A percentile compares a stretch with the other conserved stretches of the same genome.
phyloP scores from a whole-genome alignment of 2,888 invertebrate genomes.

The Lycophotia porphyrea region DNA sequence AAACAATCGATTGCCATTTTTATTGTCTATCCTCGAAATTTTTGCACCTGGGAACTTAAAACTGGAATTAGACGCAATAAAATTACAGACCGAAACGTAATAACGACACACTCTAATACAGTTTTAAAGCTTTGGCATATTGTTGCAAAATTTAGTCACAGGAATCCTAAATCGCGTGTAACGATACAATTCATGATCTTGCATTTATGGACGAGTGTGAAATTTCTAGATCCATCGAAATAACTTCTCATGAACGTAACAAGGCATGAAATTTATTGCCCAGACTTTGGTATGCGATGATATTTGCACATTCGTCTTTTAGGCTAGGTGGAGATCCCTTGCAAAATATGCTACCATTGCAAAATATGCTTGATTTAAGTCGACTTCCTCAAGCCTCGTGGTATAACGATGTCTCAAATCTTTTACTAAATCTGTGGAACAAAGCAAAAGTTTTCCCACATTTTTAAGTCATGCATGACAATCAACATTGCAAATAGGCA shows the following conservation, averaged over 20 bases:
- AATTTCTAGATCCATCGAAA: constrained; percentile 50
- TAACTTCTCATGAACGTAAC: constrained; percentile 44
- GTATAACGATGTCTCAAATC: neutral
- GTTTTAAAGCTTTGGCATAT: constrained; percentile 47
- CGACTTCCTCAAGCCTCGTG: neutral
- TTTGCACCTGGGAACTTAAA: constrained; percentile 64
- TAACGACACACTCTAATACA: constrained; percentile 68
- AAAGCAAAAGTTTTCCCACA: constrained; percentile 30
- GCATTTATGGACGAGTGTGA: constrained; percentile 56
- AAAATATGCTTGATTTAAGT: too few relatives aligned
- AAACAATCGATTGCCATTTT: constrained; percentile 65
- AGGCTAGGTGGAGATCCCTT: neutral
- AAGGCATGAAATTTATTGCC: constrained; percentile 42
- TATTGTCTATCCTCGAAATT: constrained; percentile 65
- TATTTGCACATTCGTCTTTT: neutral
- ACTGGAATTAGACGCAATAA: constrained; percentile 72
- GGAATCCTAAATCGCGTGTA: constrained; percentile 61
- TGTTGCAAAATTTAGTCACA: constrained; percentile 54
- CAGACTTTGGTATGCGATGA: constrained; percentile 21
- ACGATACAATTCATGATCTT: constrained; percentile 42
- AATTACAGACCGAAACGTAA: constrained; percentile 77
- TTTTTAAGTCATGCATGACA: constrained; percentile 30
- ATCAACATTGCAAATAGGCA: constrained; percentile 60
- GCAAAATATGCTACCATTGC: neutral
- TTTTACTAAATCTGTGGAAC: constrained; percentile 24